Evolutionary conservation across 2,888 invertebrate species (phyloP).

Genomic region (Cheilosia grossa): DNA sequence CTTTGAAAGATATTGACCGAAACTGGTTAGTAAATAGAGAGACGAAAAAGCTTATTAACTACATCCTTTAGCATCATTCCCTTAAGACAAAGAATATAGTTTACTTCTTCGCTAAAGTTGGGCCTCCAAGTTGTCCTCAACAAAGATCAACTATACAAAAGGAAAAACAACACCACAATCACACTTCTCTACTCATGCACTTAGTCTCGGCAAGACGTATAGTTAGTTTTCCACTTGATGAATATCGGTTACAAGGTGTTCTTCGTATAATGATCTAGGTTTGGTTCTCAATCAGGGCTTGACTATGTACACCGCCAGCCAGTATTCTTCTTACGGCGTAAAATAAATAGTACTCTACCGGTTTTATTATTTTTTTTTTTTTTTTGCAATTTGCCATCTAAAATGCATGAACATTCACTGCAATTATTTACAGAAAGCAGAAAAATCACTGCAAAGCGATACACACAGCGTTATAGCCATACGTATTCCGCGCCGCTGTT

Average conservation of each 20-base stretch:
- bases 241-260: slow-evolving; percentile 72
- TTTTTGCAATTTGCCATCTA: background rate
- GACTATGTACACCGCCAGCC: slow-evolving; percentile 52
- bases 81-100: background rate
- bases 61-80: background rate
- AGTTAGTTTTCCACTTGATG: slow-evolving; percentile 70
- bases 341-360: slow-evolving; percentile 43
- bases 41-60: background rate
- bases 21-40: too few relatives aligned
- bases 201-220: background rate
- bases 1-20: too few relatives aligned
- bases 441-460: slow-evolving; percentile 63
- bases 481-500: slow-evolving; percentile 5
- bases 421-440: slow-evolving; percentile 67
- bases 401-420: slow-evolving; percentile 59
- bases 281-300: slow-evolving; percentile 74
- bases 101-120: background rate
- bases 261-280: slow-evolving; percentile 70
- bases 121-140: background rate
- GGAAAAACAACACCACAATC: slow-evolving; percentile 36
- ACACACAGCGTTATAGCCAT: slow-evolving; percentile 14
- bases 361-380: slow-evolving; percentile 11
- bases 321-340: slow-evolving; percentile 51
- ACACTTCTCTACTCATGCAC: slow-evolving; percentile 10
- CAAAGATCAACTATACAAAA: slow-evolving; percentile 26